A percentile compares a stretch with the other conserved stretches of the same genome.
These are phyloP conservation scores for Acronicta aceris DNA, from an alignment of 2,888 invertebrate species.

Conservation along the genomic window DNA sequence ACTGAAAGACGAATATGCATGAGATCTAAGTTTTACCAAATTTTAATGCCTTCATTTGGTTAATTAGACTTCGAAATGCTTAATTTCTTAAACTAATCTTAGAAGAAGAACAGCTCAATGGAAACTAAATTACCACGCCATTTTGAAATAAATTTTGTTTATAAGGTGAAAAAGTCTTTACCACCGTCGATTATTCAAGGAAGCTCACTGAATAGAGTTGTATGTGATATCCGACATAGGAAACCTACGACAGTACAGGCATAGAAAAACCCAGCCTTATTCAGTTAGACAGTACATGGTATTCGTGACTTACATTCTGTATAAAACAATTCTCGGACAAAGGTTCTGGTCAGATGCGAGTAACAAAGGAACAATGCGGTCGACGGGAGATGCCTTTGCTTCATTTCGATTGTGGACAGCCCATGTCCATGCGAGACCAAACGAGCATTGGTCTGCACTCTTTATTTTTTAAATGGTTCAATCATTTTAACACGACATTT, in stretches of 20 bases:
- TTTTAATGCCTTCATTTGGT: constrained; percentile 28
- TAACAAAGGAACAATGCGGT: constrained; percentile 85
- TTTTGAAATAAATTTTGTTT: constrained; percentile 5
- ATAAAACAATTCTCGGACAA: constrained; percentile 88
- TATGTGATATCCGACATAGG: constrained; percentile 68
- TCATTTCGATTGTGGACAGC: constrained; percentile 84
- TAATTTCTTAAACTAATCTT: constrained; percentile 27
- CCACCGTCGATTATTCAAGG: constrained; percentile 19
- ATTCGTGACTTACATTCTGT: constrained; percentile 89
- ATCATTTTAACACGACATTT: constrained; percentile 26
- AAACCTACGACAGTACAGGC: constrained; percentile 70
- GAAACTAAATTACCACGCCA: constrained; percentile 2
- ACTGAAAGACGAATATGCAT: constrained; percentile 14
- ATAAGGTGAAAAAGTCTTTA: background rate
- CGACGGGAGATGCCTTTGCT: constrained; percentile 81
- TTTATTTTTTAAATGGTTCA: constrained; percentile 36
- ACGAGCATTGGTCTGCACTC: constrained; percentile 40
- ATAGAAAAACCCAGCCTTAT: constrained; percentile 76
- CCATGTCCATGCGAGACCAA: constrained; percentile 52
- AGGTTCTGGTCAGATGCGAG: constrained; percentile 83
- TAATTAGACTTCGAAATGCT: constrained; percentile 27
- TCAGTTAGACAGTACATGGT: constrained; percentile 84
- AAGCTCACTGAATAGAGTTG: constrained; percentile 74
- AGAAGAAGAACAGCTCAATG: constrained; percentile 11
- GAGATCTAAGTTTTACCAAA: constrained; percentile 16